A percentile compares a stretch with the other conserved stretches of the same genome.
These are phyloP conservation scores for Edolisoma coerulescens DNA, from an alignment of 2,113 vertebrate species.

Conservation along the genomic window DNA sequence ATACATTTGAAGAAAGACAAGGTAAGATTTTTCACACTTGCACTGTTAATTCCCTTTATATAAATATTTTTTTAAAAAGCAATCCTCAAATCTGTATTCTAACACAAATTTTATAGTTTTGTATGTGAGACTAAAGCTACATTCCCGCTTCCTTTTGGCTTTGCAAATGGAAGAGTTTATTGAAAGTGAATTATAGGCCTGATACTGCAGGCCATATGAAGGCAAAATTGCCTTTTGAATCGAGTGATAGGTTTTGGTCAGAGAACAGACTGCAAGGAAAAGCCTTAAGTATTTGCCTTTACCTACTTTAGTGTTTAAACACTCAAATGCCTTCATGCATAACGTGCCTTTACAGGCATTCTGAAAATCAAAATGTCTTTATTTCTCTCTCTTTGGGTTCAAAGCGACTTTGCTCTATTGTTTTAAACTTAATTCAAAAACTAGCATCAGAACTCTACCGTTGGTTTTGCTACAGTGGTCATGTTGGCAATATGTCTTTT, in stretches of 20 bases:
- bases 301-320: neutral
- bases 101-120: constrained; percentile 42
- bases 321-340: neutral
- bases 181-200: neutral
- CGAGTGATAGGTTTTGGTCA: neutral
- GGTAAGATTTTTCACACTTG: constrained; percentile 65
- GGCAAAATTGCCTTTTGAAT: neutral
- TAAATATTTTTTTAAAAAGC: constrained; percentile 22
- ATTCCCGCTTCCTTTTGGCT: constrained; percentile 44
- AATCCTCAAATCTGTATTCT: constrained; percentile 3
- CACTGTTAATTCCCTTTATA: constrained; percentile 68
- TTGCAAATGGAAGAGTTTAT: constrained; percentile 39
- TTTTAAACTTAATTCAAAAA: neutral
- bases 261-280: neutral
- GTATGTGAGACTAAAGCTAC: constrained; percentile 60
- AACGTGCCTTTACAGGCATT: neutral
- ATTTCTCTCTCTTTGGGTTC: neutral
- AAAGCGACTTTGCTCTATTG: neutral
- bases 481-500: neutral
- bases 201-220: neutral
- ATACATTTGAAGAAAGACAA: constrained; percentile 46
- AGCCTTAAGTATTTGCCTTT: constrained; percentile 26
- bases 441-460: neutral
- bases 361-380: neutral
- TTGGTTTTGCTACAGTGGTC: neutral